Base-by-base conservation (phyloP, 2,888 invertebrate species). In the Seira sanloemensis region DNA sequence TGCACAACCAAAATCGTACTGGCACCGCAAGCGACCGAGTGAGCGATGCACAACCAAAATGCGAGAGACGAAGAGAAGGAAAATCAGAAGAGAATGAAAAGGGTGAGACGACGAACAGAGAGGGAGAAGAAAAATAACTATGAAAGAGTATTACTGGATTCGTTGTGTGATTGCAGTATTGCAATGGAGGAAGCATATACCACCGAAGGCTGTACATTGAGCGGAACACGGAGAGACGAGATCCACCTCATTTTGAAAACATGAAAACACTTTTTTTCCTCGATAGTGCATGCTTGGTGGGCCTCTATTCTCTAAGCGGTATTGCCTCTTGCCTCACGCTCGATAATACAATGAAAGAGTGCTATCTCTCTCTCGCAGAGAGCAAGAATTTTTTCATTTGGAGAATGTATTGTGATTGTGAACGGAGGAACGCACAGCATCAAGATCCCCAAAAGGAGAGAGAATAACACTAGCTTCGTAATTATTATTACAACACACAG, bases 1-100 rank as follows among this genome's bases (percentile, higher is more conserved):
- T 78, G 83, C 78, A 78, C 83, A 78, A 83, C 83, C 74, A 83
- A 83, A 83, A 73, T 78, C 78, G 78, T 83, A 83, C 83, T 83
- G 83, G 73, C 82, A 83, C 78, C 78, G 74, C 83, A 66, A 73
- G 37, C 78, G 21, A 83, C 58, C 83, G 78, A 83, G 83, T 73
- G 73, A 21, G 27, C 74, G 73, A 83, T 83, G 83, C 83, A 83
- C 37, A 78, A 77, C 66, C 73, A 23, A 18, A 79, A 66, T 37
- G 50, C 54, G n/a, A 37, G 12, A 21, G 50, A 37, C 50, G 71
- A 58, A 68, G 67, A 77, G 69, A 69, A 78, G 71, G 62, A 54
- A 62, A 50, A 73, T 16, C 21, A 67, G 16, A 9, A 46, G 37
- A 71, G 21, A 46, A 19, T 21, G 68, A 68, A 65, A 72, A 72